phyloP scores from a whole-genome alignment of 2,797 vertebrate genomes.

The Melanotaenia pygmaea region DNA sequence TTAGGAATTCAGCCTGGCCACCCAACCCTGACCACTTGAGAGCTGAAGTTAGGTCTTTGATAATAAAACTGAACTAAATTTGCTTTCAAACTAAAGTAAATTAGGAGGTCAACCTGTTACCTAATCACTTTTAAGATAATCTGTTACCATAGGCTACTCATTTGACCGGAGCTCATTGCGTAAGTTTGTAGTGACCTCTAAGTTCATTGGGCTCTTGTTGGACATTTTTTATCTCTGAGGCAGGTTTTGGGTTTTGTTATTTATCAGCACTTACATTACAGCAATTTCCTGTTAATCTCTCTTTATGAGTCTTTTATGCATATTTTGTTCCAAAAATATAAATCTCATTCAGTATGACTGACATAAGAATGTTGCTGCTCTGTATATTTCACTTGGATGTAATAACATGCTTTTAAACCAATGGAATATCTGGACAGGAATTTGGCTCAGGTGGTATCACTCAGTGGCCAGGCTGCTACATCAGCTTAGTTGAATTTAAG shows the following conservation, averaged over 20 bases:
- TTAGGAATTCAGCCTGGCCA: background rate
- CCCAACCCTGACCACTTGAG: background rate
- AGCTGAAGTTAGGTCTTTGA: conserved; percentile 1
- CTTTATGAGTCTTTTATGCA: conserved; percentile 5
- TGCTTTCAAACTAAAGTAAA: conserved; percentile 36
- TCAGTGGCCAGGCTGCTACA: conserved; percentile 54
- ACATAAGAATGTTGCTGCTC: background rate
- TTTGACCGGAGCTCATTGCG: conserved; percentile 15
- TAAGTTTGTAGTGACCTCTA: background rate
- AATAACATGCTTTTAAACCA: conserved; percentile 59
- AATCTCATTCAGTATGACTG: conserved; percentile 14
- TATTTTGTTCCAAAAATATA: conserved; percentile 10
- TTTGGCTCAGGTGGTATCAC: conserved; percentile 32
- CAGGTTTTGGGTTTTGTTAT: conserved; percentile 8
- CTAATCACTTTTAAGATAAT: conserved; percentile 47
- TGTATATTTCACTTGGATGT: conserved; percentile 42
- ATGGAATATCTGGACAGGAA: conserved; percentile 35
- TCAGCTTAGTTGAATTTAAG: conserved; percentile 72
- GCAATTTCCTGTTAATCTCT: background rate
- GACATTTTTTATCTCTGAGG: background rate
- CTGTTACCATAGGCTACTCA: conserved; percentile 23
- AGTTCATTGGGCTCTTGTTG: background rate
- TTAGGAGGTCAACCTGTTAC: conserved; percentile 24
- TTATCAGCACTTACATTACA: conserved; percentile 7
- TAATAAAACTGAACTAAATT: conserved; percentile 13